phyloP scores from a whole-genome alignment of 2,888 invertebrate genomes.

The Callosobruchus maculatus region DNA sequence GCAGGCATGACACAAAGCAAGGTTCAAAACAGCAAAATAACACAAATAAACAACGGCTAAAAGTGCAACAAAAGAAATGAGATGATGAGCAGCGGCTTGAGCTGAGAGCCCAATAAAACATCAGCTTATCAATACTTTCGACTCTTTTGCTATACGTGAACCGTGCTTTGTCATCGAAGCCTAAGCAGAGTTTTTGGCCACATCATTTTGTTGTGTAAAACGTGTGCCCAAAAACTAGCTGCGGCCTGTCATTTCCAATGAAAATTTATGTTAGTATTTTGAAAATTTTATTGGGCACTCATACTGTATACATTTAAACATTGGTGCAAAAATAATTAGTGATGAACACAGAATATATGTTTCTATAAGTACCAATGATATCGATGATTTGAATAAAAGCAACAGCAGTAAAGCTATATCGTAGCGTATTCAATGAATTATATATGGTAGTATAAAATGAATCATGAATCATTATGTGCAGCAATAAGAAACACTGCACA shows the following conservation, averaged over 20 bases:
- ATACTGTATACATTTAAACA: constrained; percentile 33
- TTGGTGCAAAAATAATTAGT: constrained; percentile 33
- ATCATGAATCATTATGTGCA: too few relatives aligned
- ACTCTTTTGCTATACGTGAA: constrained; percentile 34
- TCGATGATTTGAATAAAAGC: constrained; percentile 3
- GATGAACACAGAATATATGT: constrained; percentile 13
- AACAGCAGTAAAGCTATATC: background rate
- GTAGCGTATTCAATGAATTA: too few relatives aligned
- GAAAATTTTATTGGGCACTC: constrained; percentile 51
- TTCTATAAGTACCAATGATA: constrained; percentile 5
- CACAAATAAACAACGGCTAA: constrained; percentile 16
- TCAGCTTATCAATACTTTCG: constrained; percentile 4
- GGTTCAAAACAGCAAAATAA: constrained; percentile 46
- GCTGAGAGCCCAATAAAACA: constrained; percentile 50
- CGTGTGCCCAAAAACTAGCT: constrained; percentile 24
- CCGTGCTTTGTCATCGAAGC: constrained; percentile 46
- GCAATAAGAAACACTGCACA: too few relatives aligned
- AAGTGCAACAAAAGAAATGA: constrained; percentile 35
- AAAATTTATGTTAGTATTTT: constrained; percentile 45
- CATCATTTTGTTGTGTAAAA: constrained; percentile 6
- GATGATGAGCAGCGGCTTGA: constrained; percentile 30
- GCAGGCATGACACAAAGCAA: constrained; percentile 47
- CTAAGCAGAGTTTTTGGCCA: constrained; percentile 23
- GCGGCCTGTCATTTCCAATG: constrained; percentile 27
- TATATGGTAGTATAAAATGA: too few relatives aligned